phyloP scores from a whole-genome alignment of 2,113 vertebrate species.

The Sturnira hondurensis region DNA sequence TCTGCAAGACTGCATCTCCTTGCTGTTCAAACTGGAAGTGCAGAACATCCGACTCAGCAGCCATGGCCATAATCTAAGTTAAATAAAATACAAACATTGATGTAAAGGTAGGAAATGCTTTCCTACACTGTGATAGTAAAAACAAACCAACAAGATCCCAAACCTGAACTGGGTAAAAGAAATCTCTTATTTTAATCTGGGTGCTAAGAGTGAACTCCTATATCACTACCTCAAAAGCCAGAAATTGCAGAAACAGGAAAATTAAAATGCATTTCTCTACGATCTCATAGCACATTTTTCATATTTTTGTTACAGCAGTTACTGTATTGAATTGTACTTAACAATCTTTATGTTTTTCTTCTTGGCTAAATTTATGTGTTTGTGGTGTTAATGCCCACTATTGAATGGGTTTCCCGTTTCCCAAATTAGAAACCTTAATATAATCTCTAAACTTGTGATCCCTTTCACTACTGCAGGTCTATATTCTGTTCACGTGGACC shows the following conservation, averaged over 20 bases:
- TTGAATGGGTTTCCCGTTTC: not conserved
- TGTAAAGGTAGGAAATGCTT: not conserved
- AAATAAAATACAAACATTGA: slow-evolving; percentile 25
- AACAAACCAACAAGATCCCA: not conserved
- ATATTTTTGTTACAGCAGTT: not conserved
- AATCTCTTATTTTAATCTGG: not conserved
- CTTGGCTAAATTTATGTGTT: not conserved
- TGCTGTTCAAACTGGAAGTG: slow-evolving; percentile 88
- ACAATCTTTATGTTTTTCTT: not conserved
- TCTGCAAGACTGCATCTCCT: slow-evolving; percentile 84
- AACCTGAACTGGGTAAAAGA: not conserved
- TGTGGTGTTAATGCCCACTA: not conserved
- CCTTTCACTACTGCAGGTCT: not conserved
- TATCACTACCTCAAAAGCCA: not conserved
- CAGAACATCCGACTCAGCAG: slow-evolving; percentile 84
- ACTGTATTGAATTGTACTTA: not conserved
- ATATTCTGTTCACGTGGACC: not conserved
- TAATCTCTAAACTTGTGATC: not conserved
- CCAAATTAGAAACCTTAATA: slow-evolving; percentile 12
- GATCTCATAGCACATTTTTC: not conserved
- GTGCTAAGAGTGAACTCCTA: not conserved
- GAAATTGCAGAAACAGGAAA: slow-evolving; percentile 17
- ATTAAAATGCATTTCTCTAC: not conserved
- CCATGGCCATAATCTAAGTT: slow-evolving; percentile 77
- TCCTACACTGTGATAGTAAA: not conserved